Evolutionary conservation across 2,113 vertebrate genomes (phyloP), one percentile per base, ranked within the genome.

Genomic region (Gallinago paraguaiae): DNA sequence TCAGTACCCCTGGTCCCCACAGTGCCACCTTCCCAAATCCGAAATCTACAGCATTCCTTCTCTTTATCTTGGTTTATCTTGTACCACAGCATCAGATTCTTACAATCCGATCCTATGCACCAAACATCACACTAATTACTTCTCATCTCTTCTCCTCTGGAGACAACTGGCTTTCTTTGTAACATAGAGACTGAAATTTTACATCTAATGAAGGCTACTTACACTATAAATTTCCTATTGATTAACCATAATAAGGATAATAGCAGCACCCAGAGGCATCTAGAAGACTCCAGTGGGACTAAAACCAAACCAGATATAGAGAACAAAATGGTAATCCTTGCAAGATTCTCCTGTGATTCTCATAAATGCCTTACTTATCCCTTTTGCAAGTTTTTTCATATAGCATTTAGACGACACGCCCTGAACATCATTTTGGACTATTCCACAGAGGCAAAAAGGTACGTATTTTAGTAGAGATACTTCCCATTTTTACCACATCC

Each of bases 341-440:
- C 6, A n/a, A 56, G 7, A 41, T 12, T 75, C 57, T 7, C 9
- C 7, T 18, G 3, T 31, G 31, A 13, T 78, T n/a, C 51, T 37
- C 11, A 0, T 12, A 10, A 30, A 14, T 20, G 17, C 4, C 17
- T 75, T 5, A 4, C 6, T 63, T 35, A 6, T 2, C 28, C 31
- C 23, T 77, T 74, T 9, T n/a, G 23, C 43, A 43, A 30, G 25
- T 43, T 72, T 12, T 30, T 41, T 50, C 50, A 5, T 6, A 9
- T 3, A 13, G 7, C 15, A 33, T 57, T 51, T 43, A 72, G 67
- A 27, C 46, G 43, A 27, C 24, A 5, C 4, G 10, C 18, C 22
- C 41, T 60, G 6, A 2, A 13, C 11, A 30, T 16, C 7, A 37
- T 53, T 48, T 39, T 17, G 50, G 45, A 33, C 30, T 43, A 4